Evolutionary conservation across 1,140 invertebrate genomes (phyloP).

Genomic region (Psilanteris sp.): DNA sequence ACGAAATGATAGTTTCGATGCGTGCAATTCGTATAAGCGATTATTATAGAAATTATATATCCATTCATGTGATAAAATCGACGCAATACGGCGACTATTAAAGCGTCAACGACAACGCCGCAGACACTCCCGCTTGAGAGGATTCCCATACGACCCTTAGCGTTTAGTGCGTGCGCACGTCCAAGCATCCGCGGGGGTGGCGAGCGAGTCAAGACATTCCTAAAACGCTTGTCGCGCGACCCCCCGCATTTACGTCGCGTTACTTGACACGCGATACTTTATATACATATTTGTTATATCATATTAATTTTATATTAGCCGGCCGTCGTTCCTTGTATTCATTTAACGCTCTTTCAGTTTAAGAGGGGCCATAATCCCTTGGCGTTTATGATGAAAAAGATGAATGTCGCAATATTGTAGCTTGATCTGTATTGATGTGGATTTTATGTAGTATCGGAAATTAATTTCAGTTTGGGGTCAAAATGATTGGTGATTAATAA

Average conservation of each 20-base stretch:
- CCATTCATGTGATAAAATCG: constrained; percentile 9
- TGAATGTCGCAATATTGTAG: constrained; percentile 26
- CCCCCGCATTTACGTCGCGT: constrained; percentile 28
- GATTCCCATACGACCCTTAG: constrained; percentile 34
- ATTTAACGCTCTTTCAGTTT: constrained; percentile 1
- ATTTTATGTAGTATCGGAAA: constrained; percentile 26
- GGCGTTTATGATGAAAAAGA: constrained; percentile 4
- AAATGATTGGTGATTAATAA: constrained; percentile 6
- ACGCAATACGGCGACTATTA: constrained; percentile 51
- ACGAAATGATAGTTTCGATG: too few relatives aligned
- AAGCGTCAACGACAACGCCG: constrained; percentile 46
- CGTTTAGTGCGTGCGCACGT: constrained; percentile 60
- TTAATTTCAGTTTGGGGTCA: background rate
- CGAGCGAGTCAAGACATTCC: constrained; percentile 43
- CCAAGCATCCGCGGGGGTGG: constrained; percentile 10
- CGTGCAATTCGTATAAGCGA: background rate
- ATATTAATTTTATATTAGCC: constrained; percentile 61
- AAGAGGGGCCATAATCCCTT: constrained; percentile 11
- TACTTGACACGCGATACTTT: constrained; percentile 56
- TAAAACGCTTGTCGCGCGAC: constrained; percentile 24
- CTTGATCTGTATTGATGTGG: background rate
- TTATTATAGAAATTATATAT: constrained; percentile 8
- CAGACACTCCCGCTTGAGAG: constrained; percentile 31
- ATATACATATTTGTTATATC: constrained; percentile 59
- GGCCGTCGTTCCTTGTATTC: constrained; percentile 22